Base-by-base conservation (phyloP, 2,797 vertebrate species). In the Halcyon smyrnensis region DNA sequence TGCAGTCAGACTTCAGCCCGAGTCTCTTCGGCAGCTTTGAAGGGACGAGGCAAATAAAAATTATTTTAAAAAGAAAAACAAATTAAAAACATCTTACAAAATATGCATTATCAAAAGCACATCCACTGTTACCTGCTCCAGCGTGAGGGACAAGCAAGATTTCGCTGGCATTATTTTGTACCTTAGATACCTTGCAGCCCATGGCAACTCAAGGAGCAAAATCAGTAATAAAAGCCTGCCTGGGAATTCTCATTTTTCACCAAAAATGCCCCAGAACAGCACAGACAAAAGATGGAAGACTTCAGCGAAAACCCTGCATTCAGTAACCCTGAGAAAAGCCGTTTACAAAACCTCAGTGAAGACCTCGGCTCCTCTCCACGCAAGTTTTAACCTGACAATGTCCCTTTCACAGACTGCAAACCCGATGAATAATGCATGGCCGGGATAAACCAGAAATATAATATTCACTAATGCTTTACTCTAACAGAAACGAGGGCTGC, bases 301-400 rank as follows among this genome's bases (percentile, higher is more conserved):
- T 74, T 28, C 68, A 67, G 13, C 6, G 9, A 89, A 89, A 86
- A 1, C 60, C 25, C 32, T 71, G 65, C 53, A 24, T 54, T 81
- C 45, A 30, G 76, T 15, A 84, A 73, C 36, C 39, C 88, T 51
- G 81, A 74, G 93, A 91, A 95, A 95, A 95, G 85, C 48, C 5
- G 0, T 70, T 87, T n/a, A 67, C 63, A 90, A 96, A 95, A 84
- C 90, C 90, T 64, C 74, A 30, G 59, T 8, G 51, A 89, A 90
- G 94, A 87, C 85, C 82, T 95, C 65, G 0, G 77, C 89, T 62
- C 20, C 74, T 34, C 90, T 97, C 90, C 92, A 79, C 11, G 0
- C 96, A 97, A 95, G 92, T 95, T 96, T 96, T 91, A 95, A 97
- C 94, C 93, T 96, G 96, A 97, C 87, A 77, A 85, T n/a, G 48